Base-by-base conservation (phyloP, 2,888 invertebrate species). In the Axea sp. region DNA sequence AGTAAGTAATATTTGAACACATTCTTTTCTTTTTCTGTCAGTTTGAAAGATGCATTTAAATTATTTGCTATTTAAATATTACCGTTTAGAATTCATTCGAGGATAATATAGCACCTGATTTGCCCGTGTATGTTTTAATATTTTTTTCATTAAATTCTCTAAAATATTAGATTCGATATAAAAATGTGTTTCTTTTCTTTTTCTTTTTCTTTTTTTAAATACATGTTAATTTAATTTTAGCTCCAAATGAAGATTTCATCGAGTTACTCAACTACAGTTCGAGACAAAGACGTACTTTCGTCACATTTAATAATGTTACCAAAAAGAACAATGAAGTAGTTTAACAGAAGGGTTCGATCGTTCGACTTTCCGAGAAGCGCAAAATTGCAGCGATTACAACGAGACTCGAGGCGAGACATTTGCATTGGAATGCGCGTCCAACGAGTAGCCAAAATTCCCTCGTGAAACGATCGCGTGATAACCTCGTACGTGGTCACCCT, bases 361-460 rank as follows among this genome's bases (percentile, higher is more conserved):
- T 77, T 57, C 14, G 74, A 67, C 83, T 84, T 86, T 86, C 86
- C 82, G 82, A 83, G 86, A 86, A 86, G 80, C 83, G 81, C 82
- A 81, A 85, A 86, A 86, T 86, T 85, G 82, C 86, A 77, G 81
- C 82, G 83, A 86, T 86, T 86, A 86, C 82, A 79, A 76, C 77
- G 79, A 79, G 74, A 81, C 81, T 82, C 75, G 79, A 80, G 81
- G 86, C 79, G 77, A 79, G 81, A 78, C 81, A 86, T 86, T 86
- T 85, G 85, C 86, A 86, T 86, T 81, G 86, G 86, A 86, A 86
- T 86, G 85, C 82, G 82, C 77, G 55, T 72, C 71, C 74, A 77
- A 76, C 76, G 77, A 78, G 79, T 81, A 81, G 81, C 84, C 86
- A 79, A 84, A 86, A 85, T 82, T 81, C 79, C 15, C 47, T 55